phyloP scores from a whole-genome alignment of 2,888 invertebrate species.

The Cataglyphis livida region DNA sequence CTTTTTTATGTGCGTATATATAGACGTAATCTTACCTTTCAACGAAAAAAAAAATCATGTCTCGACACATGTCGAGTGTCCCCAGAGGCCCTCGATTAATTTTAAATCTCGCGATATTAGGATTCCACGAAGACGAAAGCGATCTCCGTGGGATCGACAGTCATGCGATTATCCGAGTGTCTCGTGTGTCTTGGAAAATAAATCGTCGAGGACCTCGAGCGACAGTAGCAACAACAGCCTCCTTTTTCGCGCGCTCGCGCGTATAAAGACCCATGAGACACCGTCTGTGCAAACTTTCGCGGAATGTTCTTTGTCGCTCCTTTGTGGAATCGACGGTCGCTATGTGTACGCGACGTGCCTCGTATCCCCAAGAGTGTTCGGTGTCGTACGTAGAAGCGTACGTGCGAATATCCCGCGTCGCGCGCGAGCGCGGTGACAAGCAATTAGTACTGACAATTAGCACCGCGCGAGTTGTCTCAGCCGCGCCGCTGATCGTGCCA shows the following conservation, averaged over 20 bases:
- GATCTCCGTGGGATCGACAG: constrained; percentile 38
- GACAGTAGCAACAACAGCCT: constrained; percentile 28
- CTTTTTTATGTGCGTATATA: neutral
- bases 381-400: constrained; percentile 50
- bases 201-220: constrained; percentile 29
- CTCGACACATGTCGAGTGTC: neutral
- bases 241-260: constrained; percentile 14
- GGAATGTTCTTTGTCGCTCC: constrained; percentile 53
- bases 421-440: constrained; percentile 65
- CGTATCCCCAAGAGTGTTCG: constrained; percentile 45
- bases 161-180: constrained; percentile 30
- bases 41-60: neutral
- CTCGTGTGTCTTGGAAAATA: constrained; percentile 31
- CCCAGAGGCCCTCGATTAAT: neutral
- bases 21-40: neutral
- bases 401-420: constrained; percentile 54
- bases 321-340: constrained; percentile 48
- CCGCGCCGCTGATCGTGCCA: constrained; percentile 62
- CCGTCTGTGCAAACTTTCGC: constrained; percentile 43
- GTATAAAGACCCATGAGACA: constrained; percentile 34
- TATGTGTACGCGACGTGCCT: neutral
- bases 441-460: constrained; percentile 74
- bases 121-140: constrained; percentile 40
- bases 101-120: constrained; percentile 34
- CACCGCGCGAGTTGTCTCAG: constrained; percentile 38